A percentile compares a stretch with the other conserved stretches of the same genome.
Conservation (phyloP, 2,113 vertebrate species). For the Macrotus californicus region DNA sequence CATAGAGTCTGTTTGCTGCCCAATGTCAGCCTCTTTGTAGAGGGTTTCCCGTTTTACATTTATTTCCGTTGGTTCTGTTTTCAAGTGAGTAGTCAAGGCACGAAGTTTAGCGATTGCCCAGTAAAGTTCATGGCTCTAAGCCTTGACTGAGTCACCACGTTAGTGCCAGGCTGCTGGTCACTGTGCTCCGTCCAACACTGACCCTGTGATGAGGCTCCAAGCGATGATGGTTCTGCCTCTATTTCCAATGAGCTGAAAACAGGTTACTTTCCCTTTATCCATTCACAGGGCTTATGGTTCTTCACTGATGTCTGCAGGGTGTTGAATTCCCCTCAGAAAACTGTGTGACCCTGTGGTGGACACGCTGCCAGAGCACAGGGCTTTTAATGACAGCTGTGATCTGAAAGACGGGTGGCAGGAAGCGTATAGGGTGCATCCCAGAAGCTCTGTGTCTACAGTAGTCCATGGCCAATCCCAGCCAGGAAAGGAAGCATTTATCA, state of each 20-base stretch:
- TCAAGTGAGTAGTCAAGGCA: not conserved
- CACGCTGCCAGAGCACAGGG: accelerated
- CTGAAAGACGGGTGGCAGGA: not conserved
- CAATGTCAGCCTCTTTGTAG: not conserved
- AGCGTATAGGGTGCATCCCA: not conserved
- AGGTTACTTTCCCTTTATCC: not conserved
- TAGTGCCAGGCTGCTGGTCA: not conserved
- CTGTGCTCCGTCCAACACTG: not conserved
- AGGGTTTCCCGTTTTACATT: not conserved
- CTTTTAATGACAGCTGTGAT: not conserved
- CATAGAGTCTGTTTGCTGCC: not conserved
- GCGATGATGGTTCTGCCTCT: not conserved
- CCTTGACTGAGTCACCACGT: not conserved
- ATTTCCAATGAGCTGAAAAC: not conserved
- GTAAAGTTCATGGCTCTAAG: not conserved
- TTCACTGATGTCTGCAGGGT: not conserved
- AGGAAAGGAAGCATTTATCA: not conserved
- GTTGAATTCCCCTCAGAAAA: not conserved
- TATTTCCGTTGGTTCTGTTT: not conserved
- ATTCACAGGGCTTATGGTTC: not conserved
- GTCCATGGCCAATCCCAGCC: not conserved
- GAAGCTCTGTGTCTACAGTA: not conserved
- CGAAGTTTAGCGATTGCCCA: not conserved
- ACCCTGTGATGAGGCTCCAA: not conserved
- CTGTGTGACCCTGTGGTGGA: not conserved